Base-by-base conservation (phyloP, 2,797 vertebrate genomes). In the Phyllotis vaccarum region DNA sequence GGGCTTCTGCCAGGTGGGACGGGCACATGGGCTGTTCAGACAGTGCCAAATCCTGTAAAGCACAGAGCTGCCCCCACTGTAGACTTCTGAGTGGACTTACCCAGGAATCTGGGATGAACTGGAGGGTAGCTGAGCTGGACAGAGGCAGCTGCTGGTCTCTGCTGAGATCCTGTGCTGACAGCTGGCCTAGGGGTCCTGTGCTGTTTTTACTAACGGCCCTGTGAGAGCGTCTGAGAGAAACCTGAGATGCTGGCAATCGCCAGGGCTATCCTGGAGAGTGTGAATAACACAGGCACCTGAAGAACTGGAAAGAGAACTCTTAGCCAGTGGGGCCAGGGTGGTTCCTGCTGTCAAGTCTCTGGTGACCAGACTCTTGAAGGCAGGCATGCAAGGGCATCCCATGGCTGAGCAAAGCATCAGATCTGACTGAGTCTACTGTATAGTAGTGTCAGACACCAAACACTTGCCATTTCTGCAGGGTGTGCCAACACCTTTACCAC, bases 261-360 rank as follows among this genome's bases (percentile, higher is more conserved):
- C 3, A 1, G 74, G 72, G 3, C 56, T 34, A 40, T 43, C 1
- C 0, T 11, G 5, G 6, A 31, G 24, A 8, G 12, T 0, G 1
- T 22, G 49, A 60, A 13, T 16, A 1, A 4, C 0, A 4, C 1
- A 2, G 12, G 10, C 6, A 4, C 37, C 8, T 0, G 0, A 21
- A 1, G 5, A 1, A 40, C 1, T 2, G 12, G 68, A 58, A 0
- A 24, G 22, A 29, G 70, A 27, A 3, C 46, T 37, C 56, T 60
- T 6, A 0, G 75, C 2, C 3, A 13, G 24, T 0, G 24, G 11
- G 54, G 37, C 49, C 21, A 2, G 46, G 56, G 66, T 24, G 68
- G 68, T 11, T 24, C 0, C 54, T 0, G 4, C 43, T 0, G 24
- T 34, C 49, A 16, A 0, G 0, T 1, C 2, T 74, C 54, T 34